phyloP scores from a whole-genome alignment of 2,797 vertebrate species.

The Parotocinclus haroldoi region DNA sequence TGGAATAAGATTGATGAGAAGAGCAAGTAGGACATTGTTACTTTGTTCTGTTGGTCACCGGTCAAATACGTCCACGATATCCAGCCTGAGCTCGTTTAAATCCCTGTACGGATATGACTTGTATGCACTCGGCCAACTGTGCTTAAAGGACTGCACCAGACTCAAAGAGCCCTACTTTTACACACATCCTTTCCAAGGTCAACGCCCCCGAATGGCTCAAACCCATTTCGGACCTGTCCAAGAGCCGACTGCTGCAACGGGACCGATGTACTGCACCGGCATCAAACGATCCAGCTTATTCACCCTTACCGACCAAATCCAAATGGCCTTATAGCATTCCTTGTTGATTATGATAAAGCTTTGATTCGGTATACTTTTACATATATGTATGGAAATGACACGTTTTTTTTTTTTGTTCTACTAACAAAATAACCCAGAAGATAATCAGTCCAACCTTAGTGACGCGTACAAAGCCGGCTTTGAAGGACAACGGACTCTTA shows the following conservation, averaged over 20 bases:
- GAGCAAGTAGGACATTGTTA: slow-evolving; percentile 12
- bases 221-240: slow-evolving; percentile 32
- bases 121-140: slow-evolving; percentile 32
- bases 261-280: slow-evolving; percentile 15
- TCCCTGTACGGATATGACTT: slow-evolving; percentile 29
- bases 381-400: slow-evolving; percentile 28
- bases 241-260: slow-evolving; percentile 18
- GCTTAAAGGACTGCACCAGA: slow-evolving; percentile 13
- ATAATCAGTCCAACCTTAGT: slow-evolving; percentile 11
- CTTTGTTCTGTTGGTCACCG: slow-evolving; percentile 19
- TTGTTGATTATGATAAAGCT: slow-evolving; percentile 17
- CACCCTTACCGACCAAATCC: slow-evolving; percentile 28
- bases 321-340: slow-evolving; percentile 39
- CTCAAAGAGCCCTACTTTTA: slow-evolving; percentile 14
- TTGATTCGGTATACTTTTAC: slow-evolving; percentile 14
- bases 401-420: slow-evolving; percentile 17
- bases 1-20: slow-evolving; percentile 42
- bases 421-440: slow-evolving; percentile 23
- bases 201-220: slow-evolving; percentile 20
- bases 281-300: slow-evolving; percentile 13
- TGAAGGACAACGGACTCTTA: not conserved
- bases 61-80: slow-evolving; percentile 4
- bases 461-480: not conserved
- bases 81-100: slow-evolving; percentile 10
- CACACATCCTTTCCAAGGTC: slow-evolving; percentile 13